Percentiles rank a stretch among this genome's conserved stretches.
Conservation (phyloP, 1,140 invertebrate genomes). For the Euschistus heros region DNA sequence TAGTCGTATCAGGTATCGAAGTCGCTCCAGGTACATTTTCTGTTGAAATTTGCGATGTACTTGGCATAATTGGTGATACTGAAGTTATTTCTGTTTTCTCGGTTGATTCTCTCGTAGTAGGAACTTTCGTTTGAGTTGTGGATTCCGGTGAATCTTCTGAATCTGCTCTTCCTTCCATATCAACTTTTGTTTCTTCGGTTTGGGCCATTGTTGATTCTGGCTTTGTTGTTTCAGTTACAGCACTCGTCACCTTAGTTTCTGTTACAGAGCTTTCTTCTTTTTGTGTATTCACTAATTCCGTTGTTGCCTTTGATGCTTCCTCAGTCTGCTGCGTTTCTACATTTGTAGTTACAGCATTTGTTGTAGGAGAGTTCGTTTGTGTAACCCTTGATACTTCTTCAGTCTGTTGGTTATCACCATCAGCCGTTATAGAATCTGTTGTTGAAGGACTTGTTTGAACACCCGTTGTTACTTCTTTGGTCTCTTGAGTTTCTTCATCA, state of each 20-base stretch:
- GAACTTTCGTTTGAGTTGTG: not conserved
- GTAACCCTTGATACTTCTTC: too few species aligned
- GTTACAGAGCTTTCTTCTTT: not conserved
- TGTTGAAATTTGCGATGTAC: not conserved
- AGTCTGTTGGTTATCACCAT: too few species aligned
- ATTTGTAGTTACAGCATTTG: too few species aligned
- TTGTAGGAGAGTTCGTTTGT: too few species aligned
- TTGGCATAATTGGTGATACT: not conserved
- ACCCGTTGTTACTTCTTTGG: too few species aligned
- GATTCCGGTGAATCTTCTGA: not conserved
- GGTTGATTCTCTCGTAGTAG: not conserved
- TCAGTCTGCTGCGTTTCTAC: not conserved
- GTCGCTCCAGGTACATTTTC: not conserved
- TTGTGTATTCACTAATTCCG: not conserved
- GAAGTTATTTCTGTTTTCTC: not conserved
- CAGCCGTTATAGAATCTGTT: too few species aligned
- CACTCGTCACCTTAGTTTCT: constrained; percentile 24
- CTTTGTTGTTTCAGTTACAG: constrained; percentile 23
- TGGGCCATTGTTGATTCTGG: constrained; percentile 11
- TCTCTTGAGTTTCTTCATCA: too few species aligned
- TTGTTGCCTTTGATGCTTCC: not conserved
- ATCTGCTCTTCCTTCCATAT: not conserved
- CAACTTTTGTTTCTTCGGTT: not conserved
- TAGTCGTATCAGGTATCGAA: not conserved
- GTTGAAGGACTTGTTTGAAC: too few species aligned